These are phyloP conservation scores for Opisthograptis luteolata DNA, from an alignment of 2,888 invertebrate genomes.

Conservation along the genomic window DNA sequence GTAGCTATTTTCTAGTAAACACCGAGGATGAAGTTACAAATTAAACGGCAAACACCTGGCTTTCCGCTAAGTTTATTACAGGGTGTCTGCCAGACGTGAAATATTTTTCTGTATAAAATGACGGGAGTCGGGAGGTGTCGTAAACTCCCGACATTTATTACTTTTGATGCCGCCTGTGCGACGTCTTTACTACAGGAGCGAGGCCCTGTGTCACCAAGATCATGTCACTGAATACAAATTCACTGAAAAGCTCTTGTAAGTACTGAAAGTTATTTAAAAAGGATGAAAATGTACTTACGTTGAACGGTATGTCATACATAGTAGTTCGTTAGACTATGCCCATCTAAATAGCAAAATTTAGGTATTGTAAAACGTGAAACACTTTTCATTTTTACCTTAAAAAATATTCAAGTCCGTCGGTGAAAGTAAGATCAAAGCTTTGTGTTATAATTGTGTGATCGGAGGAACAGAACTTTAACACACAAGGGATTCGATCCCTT, in stretches of 20 bases:
- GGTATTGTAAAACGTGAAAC: too few relatives aligned
- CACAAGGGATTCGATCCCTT: constrained; percentile 27
- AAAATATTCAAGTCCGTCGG: too few relatives aligned
- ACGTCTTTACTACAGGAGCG: constrained; percentile 41
- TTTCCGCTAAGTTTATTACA: constrained; percentile 62
- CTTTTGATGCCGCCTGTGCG: constrained; percentile 57
- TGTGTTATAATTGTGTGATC: constrained; percentile 7
- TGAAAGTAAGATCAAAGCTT: too few relatives aligned
- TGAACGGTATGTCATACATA: too few relatives aligned
- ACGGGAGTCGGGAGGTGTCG: constrained; percentile 56
- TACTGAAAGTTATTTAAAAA: too few relatives aligned
- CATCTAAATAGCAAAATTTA: too few relatives aligned
- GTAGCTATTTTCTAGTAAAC: constrained; percentile 16
- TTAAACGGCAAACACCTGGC: constrained; percentile 57
- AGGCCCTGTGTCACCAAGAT: constrained; percentile 8
- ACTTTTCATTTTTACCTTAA: too few relatives aligned
- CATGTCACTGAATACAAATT: constrained; percentile 20
- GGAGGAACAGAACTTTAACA: constrained; percentile 6
- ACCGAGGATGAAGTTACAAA: constrained; percentile 38
- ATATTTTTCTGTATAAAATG: constrained; percentile 59
- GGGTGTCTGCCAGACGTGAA: constrained; percentile 52
- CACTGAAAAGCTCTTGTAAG: neutral
- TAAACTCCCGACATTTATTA: constrained; percentile 68
- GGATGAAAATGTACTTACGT: too few relatives aligned
- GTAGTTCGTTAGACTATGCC: too few relatives aligned